Conservation (phyloP, 1,140 invertebrate species). For the Atta colombica region DNA sequence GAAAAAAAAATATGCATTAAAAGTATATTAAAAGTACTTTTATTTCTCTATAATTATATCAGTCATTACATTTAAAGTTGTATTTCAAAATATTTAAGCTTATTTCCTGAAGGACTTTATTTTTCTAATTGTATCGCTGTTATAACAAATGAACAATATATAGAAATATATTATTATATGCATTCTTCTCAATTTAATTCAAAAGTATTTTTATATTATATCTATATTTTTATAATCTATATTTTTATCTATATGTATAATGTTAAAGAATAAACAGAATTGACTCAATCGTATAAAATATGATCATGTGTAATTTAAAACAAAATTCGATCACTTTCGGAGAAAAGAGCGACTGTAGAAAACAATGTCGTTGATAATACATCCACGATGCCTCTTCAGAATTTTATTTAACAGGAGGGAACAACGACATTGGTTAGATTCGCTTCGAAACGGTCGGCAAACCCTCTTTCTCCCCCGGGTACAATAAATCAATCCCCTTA, state of each 20-base stretch:
- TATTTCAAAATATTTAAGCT: too few relatives aligned
- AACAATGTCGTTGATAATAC: constrained; percentile 69
- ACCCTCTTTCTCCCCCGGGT: constrained; percentile 78
- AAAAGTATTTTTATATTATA: neutral
- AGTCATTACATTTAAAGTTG: too few relatives aligned
- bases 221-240: neutral
- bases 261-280: neutral
- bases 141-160: too few relatives aligned
- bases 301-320: neutral
- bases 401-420: constrained; percentile 70
- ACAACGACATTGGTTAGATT: constrained; percentile 57
- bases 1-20: too few relatives aligned
- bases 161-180: neutral
- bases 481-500: constrained; percentile 85
- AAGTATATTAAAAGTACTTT: too few relatives aligned
- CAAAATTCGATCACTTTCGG: neutral
- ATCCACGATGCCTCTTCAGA: constrained; percentile 62
- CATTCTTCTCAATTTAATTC: neutral
- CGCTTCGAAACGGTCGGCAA: constrained; percentile 51
- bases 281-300: neutral
- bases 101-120: too few relatives aligned
- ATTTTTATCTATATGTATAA: neutral
- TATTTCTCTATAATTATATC: too few relatives aligned
- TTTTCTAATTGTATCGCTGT: too few relatives aligned
- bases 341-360: neutral